Conservation (phyloP, 2,888 invertebrate species). For the Julus scanicus region DNA sequence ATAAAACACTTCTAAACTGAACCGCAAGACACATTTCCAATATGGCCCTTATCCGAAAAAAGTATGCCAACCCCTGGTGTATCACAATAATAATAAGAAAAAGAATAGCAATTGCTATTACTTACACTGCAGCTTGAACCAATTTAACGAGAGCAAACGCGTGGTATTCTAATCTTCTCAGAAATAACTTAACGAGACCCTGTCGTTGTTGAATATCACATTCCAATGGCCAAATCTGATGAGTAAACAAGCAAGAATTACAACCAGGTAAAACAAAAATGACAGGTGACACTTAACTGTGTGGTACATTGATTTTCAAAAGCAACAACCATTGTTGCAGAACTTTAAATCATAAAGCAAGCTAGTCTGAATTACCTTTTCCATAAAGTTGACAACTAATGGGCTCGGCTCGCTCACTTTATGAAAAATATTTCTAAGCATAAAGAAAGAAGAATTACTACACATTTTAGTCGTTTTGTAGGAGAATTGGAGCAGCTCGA, state of each 20-base stretch:
- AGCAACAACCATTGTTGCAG: not conserved
- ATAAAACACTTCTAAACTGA: too few species aligned
- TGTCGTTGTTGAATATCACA: not conserved
- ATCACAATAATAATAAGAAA: not conserved
- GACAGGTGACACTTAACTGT: not conserved
- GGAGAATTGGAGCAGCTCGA: not conserved
- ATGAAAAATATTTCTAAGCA: constrained; percentile 47
- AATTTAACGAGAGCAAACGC: constrained; percentile 54
- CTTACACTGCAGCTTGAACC: constrained; percentile 44
- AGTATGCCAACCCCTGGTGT: not conserved
- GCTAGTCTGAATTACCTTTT: constrained; percentile 41
- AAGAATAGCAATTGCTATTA: not conserved
- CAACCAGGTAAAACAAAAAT: not conserved
- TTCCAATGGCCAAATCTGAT: constrained; percentile 50
- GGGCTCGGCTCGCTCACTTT: constrained; percentile 23
- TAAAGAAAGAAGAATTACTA: not conserved
- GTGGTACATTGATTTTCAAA: not conserved
- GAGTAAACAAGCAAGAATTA: not conserved
- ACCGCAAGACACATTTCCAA: too few species aligned
- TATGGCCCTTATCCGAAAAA: too few species aligned
- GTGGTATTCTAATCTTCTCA: constrained; percentile 52
- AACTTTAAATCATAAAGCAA: not conserved
- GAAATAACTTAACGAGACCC: constrained; percentile 22
- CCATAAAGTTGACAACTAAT: constrained; percentile 36
- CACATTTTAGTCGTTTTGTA: not conserved